These are phyloP conservation scores for Zygothrica quintamaculata DNA, from an alignment of 2,888 invertebrate genomes.

Conservation along the genomic window DNA sequence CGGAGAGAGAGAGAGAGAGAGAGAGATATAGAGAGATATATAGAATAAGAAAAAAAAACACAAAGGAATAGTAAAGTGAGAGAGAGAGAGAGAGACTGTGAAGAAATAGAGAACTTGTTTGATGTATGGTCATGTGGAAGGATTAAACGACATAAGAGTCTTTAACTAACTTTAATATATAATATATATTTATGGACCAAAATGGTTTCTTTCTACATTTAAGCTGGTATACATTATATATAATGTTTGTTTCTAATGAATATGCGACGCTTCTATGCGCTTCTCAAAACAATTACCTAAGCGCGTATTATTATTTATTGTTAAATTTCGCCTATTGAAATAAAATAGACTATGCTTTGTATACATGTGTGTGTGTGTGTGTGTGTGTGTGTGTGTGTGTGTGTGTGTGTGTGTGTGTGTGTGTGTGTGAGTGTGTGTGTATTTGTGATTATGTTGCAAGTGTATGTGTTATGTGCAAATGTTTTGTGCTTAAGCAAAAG, in stretches of 20 bases:
- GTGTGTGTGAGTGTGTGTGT: no score
- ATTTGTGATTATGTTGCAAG: no score
- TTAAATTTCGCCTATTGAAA: conserved; percentile 9
- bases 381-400: conserved; percentile 1
- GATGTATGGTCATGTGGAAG: background rate
- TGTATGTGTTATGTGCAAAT: no score
- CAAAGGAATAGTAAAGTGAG: no score
- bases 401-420: no score
- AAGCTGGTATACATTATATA: background rate
- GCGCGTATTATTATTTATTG: conserved; percentile 3
- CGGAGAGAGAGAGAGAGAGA: conserved; percentile 14
- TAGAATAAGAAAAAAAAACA: no score
- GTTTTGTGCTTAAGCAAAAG: conserved; percentile 48
- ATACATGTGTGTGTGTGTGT: conserved; percentile 10
- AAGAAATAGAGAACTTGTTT: background rate
- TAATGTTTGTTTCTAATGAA: conserved; percentile 2
- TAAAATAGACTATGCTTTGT: conserved; percentile 18
- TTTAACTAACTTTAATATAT: no score
- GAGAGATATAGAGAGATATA: background rate
- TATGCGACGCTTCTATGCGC: conserved; percentile 29
- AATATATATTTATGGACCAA: no score
- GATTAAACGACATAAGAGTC: no score
- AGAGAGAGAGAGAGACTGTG: no score
- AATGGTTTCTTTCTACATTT: no score
- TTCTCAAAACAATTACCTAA: conserved; percentile 35